Conservation (phyloP, 1,140 invertebrate species). For the Magallana angulata region DNA sequence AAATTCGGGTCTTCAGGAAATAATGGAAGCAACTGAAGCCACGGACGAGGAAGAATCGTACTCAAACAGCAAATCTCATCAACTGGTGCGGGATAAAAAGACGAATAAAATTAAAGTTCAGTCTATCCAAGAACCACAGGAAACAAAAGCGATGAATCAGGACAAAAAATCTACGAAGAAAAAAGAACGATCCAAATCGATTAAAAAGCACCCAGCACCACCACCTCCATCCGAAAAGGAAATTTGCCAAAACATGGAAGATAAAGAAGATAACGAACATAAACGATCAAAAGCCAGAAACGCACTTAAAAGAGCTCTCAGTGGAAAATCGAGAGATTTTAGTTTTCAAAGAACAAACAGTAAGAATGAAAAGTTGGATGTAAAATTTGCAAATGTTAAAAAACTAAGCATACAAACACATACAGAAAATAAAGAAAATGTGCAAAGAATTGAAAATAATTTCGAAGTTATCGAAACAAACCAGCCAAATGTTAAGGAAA, state of each 20-base stretch:
- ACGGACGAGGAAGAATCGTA: conserved; percentile 43
- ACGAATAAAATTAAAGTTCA: conserved; percentile 32
- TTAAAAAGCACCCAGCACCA: conserved; percentile 32
- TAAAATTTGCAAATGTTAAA: conserved; percentile 67
- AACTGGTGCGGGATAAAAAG: conserved; percentile 15
- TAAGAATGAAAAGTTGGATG: conserved; percentile 49
- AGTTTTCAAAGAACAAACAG: conserved; percentile 29
- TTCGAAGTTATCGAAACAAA: not conserved
- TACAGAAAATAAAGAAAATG: not conserved
- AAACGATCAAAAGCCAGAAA: conserved; percentile 61
- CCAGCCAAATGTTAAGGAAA: not conserved
- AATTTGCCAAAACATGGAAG: not conserved
- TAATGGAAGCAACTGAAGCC: conserved; percentile 56
- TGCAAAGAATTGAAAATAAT: not conserved
- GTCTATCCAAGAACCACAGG: conserved; percentile 35
- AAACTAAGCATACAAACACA: conserved; percentile 54
- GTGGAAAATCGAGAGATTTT: conserved; percentile 41
- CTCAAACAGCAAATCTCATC: not conserved
- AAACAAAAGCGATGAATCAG: conserved; percentile 52
- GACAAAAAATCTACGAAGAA: conserved; percentile 46
- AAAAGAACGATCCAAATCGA: conserved; percentile 50
- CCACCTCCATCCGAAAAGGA: conserved; percentile 23
- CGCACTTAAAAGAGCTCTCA: conserved; percentile 64
- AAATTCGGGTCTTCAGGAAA: conserved; percentile 59
- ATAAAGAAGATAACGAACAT: conserved; percentile 49